A percentile compares a stretch with the other conserved stretches of the same genome.
Conservation (phyloP, 2,113 vertebrate genomes). For the Misgurnus mizolepis region DNA sequence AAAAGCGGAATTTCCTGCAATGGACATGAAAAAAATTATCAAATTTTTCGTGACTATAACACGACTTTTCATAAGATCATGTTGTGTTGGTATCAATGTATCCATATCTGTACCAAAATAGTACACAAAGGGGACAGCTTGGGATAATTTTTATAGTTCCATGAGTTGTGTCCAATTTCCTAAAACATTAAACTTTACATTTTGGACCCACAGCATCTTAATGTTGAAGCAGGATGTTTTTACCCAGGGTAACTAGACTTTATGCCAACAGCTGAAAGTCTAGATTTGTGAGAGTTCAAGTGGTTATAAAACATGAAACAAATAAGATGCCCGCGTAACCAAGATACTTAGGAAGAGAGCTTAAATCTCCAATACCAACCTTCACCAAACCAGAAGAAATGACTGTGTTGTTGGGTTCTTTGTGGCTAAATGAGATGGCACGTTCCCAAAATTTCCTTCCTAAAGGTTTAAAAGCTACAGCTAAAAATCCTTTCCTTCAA, state of each 20-base stretch:
- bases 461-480: neutral
- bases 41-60: too few species aligned
- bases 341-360: neutral
- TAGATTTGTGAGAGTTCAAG: neutral
- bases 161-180: neutral
- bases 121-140: too few species aligned
- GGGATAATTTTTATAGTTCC: too few species aligned
- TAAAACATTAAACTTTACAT: neutral
- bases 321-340: neutral
- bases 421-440: neutral
- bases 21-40: too few species aligned
- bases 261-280: too few species aligned
- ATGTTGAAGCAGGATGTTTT: neutral
- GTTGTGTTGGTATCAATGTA: too few species aligned
- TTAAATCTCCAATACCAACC: neutral
- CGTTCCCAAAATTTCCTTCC: neutral
- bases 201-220: neutral
- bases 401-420: neutral
- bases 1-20: too few species aligned
- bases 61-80: too few species aligned
- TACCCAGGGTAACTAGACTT: neutral
- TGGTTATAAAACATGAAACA: neutral
- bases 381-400: neutral
- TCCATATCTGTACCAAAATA: too few species aligned
- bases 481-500: neutral